phyloP scores from a whole-genome alignment of 2,113 vertebrate species.

The Scophthalmus maximus region DNA sequence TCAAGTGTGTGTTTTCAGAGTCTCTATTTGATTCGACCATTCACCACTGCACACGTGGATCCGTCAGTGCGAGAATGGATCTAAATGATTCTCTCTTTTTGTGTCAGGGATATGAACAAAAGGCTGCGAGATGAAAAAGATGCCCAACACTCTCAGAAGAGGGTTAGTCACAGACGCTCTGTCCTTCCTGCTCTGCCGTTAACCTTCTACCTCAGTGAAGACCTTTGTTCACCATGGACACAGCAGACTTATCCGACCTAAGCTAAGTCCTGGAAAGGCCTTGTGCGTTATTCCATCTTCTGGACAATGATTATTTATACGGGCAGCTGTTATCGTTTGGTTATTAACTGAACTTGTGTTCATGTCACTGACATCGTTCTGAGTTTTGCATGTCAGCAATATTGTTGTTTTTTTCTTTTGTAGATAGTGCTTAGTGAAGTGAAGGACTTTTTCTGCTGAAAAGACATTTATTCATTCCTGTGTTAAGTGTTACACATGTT shows the following conservation, averaged over 20 bases:
- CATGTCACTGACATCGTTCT: slow-evolving; percentile 7
- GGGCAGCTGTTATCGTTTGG: slow-evolving; percentile 50
- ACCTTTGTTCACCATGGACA: slow-evolving; percentile 68
- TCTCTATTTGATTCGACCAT: no score
- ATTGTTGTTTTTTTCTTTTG: not conserved
- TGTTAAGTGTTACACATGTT: slow-evolving; percentile 38
- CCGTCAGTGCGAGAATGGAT: not conserved
- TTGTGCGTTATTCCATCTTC: slow-evolving; percentile 24
- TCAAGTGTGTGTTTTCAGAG: no score
- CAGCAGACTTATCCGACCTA: slow-evolving; percentile 77
- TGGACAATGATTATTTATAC: slow-evolving; percentile 55
- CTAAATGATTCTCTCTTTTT: slow-evolving; percentile 15
- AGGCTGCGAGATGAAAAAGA: slow-evolving; percentile 93
- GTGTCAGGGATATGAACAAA: slow-evolving; percentile 93
- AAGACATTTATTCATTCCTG: slow-evolving; percentile 32
- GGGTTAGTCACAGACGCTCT: slow-evolving; percentile 86
- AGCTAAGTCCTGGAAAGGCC: slow-evolving; percentile 45
- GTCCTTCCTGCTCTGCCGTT: slow-evolving; percentile 69
- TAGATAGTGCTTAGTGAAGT: slow-evolving; percentile 22
- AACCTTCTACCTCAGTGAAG: slow-evolving; percentile 81
- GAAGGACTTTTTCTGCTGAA: slow-evolving; percentile 30
- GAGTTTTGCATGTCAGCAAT: slow-evolving; percentile 33
- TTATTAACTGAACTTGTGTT: slow-evolving; percentile 40
- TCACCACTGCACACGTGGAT: not conserved
- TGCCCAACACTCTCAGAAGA: slow-evolving; percentile 87